phyloP scores from a whole-genome alignment of 1,140 invertebrate genomes.

The Triops cancriformis region DNA sequence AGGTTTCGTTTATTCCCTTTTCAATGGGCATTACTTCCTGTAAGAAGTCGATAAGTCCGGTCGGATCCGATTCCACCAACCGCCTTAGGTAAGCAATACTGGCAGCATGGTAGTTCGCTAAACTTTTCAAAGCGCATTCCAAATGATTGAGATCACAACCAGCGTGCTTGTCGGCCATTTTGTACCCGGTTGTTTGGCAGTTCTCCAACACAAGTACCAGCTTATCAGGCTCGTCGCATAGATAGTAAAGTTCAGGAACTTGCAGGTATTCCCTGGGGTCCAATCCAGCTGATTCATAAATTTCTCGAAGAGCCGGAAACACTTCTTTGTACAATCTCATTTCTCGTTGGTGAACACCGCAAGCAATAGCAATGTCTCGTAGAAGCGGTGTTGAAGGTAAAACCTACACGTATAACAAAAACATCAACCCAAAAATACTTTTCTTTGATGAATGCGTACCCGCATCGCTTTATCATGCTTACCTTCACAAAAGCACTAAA shows the following conservation, averaged over 20 bases:
- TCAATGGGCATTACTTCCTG: neutral
- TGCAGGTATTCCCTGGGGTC: neutral
- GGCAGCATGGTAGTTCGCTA: slow-evolving; percentile 27
- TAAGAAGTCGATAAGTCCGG: neutral
- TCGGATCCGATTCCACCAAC: neutral
- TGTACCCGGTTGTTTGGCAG: slow-evolving; percentile 10
- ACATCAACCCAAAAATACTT: neutral
- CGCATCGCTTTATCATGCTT: neutral
- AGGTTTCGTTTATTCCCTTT: neutral
- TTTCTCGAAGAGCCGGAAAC: slow-evolving; percentile 11
- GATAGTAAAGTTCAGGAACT: neutral
- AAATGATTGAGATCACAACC: slow-evolving; percentile 26
- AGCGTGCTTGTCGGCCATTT: slow-evolving; percentile 22
- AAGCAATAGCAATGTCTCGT: neutral
- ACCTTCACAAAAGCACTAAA: neutral
- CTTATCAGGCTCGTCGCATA: neutral
- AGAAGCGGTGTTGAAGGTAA: slow-evolving; percentile 20
- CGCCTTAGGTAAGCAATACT: neutral
- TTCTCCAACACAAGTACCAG: slow-evolving; percentile 21
- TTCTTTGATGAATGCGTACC: neutral
- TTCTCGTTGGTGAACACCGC: slow-evolving; percentile 23
- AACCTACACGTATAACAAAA: slow-evolving; percentile 4
- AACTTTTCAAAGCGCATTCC: neutral
- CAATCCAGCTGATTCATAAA: neutral
- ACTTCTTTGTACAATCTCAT: slow-evolving; percentile 20